Evolutionary conservation across 2,888 invertebrate genomes (phyloP), one percentile per base, ranked within the genome.

Genomic region (Drosophila leonis): DNA sequence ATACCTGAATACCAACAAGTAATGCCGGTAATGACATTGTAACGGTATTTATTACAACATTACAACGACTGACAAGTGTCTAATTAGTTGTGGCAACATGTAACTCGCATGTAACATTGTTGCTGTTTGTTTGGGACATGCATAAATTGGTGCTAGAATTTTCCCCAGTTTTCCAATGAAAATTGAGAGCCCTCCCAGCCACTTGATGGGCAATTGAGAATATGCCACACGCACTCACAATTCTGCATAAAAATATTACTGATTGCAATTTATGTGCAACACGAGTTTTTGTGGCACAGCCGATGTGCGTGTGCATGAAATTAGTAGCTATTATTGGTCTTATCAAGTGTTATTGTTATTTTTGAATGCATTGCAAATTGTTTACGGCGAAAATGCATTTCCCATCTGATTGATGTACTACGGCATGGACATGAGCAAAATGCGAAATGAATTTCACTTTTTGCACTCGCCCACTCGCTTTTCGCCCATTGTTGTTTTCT

Each of bases 21-120:
- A 85, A 82, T 90, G 88, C 73, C 75, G 90, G 83, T 88, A 86
- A 86, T 86, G 90, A 86, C 88, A 90, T 86, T 86, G 89, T 88
- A 90, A 88, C 86, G 86, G 86, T 88, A 90, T 90, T 86, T 86
- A 88, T 90, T 90, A 90, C 86, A 88, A 80, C 88, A 90, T 88
- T 83, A 90, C 80, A 60, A 72, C 75, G 75, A 77, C 78, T 76
- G 89, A 90, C 86, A 90, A 90, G 90, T 86, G 87, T 83, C 90
- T 87, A 87, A 87, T 90, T 87, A 90, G 86, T 86, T 76, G 69
- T 56, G 62, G 59, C 90, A 85, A 90, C 90, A 83, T 73, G 70
- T 39, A 13, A 27, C 37, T 10, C 39, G 18, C 27, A 8, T 39
- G 20, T 7, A 44, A 20, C 41, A 31, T 59, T 74, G 48, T 59